Percentiles rank a stretch among this genome's conserved stretches.
Conservation (phyloP, 23 tunicate species). For the Clavelina lepadiformis region DNA sequence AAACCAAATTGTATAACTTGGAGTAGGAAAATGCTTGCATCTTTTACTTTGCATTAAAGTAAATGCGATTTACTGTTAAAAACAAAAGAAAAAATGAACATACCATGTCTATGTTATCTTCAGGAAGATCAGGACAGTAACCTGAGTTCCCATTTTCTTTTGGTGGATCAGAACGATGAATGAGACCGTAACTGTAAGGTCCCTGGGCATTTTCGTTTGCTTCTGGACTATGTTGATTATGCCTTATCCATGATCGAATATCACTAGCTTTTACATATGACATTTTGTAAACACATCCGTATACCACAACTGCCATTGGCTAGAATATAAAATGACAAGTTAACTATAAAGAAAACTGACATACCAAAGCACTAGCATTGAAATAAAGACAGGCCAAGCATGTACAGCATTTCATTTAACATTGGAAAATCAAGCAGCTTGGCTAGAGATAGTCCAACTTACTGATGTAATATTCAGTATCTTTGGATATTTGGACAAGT, state of each 20-base stretch:
- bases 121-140: not conserved
- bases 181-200: conserved; percentile 1
- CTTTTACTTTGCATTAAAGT: too few relatives aligned
- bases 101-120: not conserved
- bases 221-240: not conserved
- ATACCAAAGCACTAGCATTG: too few relatives aligned
- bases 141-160: not conserved
- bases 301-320: conserved; percentile 37
- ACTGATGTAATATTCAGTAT: conserved; percentile 18
- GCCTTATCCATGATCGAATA: conserved; percentile 14
- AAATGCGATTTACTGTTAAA: too few relatives aligned
- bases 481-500: conserved; percentile 36
- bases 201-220: not conserved
- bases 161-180: conserved; percentile 2
- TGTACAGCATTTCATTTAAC: too few relatives aligned
- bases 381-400: too few relatives aligned
- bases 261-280: conserved; percentile 18
- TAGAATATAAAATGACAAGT: too few relatives aligned
- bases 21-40: too few relatives aligned
- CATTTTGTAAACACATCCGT: conserved; percentile 37
- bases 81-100: too few relatives aligned
- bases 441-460: too few relatives aligned
- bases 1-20: too few relatives aligned
- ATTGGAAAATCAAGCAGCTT: too few relatives aligned
- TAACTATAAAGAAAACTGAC: too few relatives aligned